Conservation (phyloP, 2,797 vertebrate species). For the Gymnothorax javanicus region DNA sequence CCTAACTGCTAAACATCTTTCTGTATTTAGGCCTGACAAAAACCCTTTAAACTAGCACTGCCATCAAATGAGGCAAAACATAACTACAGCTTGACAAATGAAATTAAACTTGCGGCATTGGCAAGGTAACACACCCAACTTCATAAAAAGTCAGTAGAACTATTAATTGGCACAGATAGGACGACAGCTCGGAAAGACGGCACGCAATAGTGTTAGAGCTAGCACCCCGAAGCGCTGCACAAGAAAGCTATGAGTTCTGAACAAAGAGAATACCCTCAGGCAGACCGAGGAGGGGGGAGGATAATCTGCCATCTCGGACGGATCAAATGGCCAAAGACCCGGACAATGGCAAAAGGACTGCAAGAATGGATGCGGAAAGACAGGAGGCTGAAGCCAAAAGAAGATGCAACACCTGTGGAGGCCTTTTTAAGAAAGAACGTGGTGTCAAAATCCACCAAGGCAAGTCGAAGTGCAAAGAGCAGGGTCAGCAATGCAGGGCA, state of each 20-base stretch:
- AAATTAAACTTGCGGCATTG: too few relatives aligned
- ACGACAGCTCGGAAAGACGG: neutral
- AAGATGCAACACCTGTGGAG: neutral
- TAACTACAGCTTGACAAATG: too few relatives aligned
- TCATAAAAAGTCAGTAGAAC: too few relatives aligned
- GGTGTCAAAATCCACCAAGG: neutral
- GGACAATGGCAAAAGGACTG: neutral
- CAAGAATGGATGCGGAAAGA: neutral
- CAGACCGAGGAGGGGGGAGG: neutral
- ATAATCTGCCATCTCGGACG: neutral
- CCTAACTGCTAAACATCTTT: too few relatives aligned
- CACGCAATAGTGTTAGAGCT: neutral
- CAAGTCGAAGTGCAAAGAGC: neutral
- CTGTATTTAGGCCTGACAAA: too few relatives aligned
- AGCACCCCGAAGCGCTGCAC: neutral
- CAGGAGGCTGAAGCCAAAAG: neutral
- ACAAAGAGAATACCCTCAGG: neutral
- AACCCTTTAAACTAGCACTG: too few relatives aligned
- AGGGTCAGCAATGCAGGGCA: too few relatives aligned
- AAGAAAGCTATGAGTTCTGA: neutral
- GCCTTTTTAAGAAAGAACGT: neutral
- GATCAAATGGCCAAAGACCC: neutral
- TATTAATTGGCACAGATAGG: too few relatives aligned
- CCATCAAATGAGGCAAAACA: too few relatives aligned
- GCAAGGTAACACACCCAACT: too few relatives aligned